Evolutionary conservation across 2,113 vertebrate genomes (phyloP).

Genomic region (Upupa epops): DNA sequence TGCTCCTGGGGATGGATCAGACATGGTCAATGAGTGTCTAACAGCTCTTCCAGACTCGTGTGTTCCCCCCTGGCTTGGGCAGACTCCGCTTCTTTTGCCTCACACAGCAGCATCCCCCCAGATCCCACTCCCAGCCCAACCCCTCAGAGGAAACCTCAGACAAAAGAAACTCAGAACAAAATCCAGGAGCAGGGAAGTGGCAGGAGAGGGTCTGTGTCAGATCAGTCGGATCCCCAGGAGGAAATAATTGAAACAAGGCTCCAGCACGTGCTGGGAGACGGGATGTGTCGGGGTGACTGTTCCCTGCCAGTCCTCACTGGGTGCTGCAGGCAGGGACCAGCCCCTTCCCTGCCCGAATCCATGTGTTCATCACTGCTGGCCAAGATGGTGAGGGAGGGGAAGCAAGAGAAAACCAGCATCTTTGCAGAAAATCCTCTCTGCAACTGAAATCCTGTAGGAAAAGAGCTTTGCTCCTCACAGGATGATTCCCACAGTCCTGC

Average conservation of each 20-base stretch:
- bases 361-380: accelerated
- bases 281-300: neutral
- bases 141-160: neutral
- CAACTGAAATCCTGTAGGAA: neutral
- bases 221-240: neutral
- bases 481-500: neutral
- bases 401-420: neutral
- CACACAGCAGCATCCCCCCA: neutral
- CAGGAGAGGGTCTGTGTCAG: neutral
- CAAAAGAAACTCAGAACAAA: slow-evolving; percentile 9
- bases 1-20: neutral
- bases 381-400: accelerated
- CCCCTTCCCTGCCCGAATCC: accelerated
- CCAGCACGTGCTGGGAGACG: neutral
- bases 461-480: neutral
- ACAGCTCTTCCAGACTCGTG: neutral
- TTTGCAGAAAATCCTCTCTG: neutral
- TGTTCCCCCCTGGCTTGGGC: neutral
- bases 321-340: neutral
- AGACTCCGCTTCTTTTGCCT: neutral
- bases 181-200: neutral
- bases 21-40: accelerated
- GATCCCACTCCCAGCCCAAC: neutral
- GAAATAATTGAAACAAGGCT: slow-evolving; percentile 31
- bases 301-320: neutral